Percentiles rank a stretch among this genome's conserved stretches.
phyloP scores from a whole-genome alignment of 2,888 invertebrate genomes.

The Sphaeridia pumilis region DNA sequence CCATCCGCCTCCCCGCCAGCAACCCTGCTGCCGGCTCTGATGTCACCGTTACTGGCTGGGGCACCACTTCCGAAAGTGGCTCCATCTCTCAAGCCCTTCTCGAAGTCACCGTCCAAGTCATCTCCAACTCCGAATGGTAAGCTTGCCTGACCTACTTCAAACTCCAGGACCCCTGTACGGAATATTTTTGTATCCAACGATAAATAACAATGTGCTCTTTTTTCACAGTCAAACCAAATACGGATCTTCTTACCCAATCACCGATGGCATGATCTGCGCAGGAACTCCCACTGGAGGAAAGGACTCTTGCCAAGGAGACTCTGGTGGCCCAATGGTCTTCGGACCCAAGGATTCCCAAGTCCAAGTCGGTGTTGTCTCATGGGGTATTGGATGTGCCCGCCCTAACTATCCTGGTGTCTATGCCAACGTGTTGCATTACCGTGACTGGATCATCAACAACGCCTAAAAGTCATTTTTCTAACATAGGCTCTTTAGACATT shows the following conservation, averaged over 20 bases:
- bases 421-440: not conserved
- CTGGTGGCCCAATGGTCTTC: conserved; percentile 1
- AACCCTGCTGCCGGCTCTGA: not conserved
- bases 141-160: not conserved
- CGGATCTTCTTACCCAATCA: no score
- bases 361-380: not conserved
- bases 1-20: not conserved
- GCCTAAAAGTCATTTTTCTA: not conserved
- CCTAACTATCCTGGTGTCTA: not conserved
- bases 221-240: no score
- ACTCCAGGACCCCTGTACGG: no score
- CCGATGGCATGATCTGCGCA: conserved; percentile 9
- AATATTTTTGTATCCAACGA: no score
- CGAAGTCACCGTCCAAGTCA: not conserved
- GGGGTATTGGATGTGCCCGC: conserved; percentile 2
- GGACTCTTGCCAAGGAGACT: conserved; percentile 5
- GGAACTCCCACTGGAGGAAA: conserved; percentile 3
- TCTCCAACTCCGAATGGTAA: not conserved
- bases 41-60: conserved; percentile 6
- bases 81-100: not conserved
- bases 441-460: not conserved
- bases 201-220: no score
- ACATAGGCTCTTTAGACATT: not conserved
- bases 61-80: conserved; percentile 1
- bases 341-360: not conserved